phyloP scores from a whole-genome alignment of 2,888 invertebrate species.

The Cephus sareptanus region DNA sequence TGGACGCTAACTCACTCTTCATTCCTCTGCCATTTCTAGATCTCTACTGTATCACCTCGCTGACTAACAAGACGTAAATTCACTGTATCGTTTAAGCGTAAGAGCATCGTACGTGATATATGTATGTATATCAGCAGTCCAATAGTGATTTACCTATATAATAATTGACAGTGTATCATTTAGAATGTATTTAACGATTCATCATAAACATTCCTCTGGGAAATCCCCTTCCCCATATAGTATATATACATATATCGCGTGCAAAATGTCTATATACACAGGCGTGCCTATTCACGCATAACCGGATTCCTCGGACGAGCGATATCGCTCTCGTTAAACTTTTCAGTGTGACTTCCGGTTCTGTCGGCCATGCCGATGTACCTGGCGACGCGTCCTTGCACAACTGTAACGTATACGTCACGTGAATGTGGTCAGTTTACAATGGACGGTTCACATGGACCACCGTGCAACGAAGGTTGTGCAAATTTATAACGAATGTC shows the following conservation, averaged over 20 bases:
- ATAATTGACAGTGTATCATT: neutral
- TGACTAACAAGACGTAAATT: neutral
- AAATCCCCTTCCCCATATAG: neutral
- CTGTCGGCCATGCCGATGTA: neutral
- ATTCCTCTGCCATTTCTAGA: neutral
- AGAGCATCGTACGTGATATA: neutral
- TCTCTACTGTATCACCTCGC: neutral
- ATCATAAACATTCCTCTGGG: neutral
- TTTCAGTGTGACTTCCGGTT: neutral
- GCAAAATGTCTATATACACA: neutral
- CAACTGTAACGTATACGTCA: neutral
- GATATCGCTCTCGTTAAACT: neutral
- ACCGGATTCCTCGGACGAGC: neutral
- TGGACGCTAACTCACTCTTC: neutral
- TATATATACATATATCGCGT: neutral
- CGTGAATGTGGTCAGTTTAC: neutral
- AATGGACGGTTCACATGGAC: neutral
- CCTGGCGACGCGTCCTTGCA: neutral
- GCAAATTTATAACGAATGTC: neutral
- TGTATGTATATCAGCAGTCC: neutral
- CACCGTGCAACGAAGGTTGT: neutral
- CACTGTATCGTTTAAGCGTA: neutral
- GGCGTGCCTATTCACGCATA: neutral
- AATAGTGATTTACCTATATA: neutral
- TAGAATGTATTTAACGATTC: neutral